These are phyloP conservation scores for Columba janthina DNA, from an alignment of 2,113 vertebrate species.

Conservation along the genomic window DNA sequence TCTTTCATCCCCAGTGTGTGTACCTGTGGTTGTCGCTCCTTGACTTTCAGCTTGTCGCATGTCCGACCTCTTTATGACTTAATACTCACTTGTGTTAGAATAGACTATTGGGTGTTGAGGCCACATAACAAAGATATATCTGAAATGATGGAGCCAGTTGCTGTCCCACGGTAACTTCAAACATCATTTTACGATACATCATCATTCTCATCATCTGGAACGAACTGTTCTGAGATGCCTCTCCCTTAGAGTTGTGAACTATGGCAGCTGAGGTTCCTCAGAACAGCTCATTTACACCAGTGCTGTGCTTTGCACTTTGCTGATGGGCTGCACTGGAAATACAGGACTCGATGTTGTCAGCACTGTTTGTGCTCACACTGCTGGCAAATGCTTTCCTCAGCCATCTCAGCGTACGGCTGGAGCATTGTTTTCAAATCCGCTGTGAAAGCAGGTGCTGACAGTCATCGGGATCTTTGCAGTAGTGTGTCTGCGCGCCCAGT, in stretches of 20 bases:
- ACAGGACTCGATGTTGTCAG: rapidly evolving
- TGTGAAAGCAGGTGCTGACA: neutral
- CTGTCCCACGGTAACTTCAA: neutral
- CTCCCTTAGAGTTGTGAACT: neutral
- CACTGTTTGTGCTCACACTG: neutral
- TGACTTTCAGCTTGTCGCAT: neutral
- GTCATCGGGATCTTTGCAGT: neutral
- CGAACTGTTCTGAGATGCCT: neutral
- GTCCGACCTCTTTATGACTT: neutral
- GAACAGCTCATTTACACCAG: neutral
- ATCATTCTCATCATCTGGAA: neutral
- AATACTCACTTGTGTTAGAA: neutral
- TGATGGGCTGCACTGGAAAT: neutral
- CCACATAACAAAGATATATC: neutral
- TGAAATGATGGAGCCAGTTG: neutral
- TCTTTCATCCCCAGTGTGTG: neutral
- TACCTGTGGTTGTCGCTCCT: neutral
- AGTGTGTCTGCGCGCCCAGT: neutral
- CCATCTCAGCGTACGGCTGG: neutral
- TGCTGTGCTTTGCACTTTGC: neutral
- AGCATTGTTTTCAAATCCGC: neutral
- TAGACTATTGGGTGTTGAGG: neutral
- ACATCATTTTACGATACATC: neutral
- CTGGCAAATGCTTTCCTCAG: neutral
- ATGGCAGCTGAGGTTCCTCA: neutral